Base-by-base conservation (phyloP, 2,888 invertebrate species). In the Pecten maximus region DNA sequence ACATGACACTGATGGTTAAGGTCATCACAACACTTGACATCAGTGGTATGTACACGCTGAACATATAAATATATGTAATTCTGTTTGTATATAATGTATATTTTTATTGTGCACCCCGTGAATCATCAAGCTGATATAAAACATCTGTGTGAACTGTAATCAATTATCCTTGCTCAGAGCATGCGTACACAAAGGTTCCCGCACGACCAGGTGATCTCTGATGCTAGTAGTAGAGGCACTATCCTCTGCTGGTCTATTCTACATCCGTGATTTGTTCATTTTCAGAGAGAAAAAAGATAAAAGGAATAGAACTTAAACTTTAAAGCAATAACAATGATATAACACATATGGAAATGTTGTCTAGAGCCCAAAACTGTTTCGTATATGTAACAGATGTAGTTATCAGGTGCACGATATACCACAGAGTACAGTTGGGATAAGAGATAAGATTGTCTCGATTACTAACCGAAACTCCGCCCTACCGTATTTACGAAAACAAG, bases 311-410 rank as follows among this genome's bases (percentile, higher is more conserved):
- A 74, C 35, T 74, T 74, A 8, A 74, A 16, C 74, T 74, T 74
- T 19, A 74, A 74, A 74, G 74, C 74, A 74, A 74, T 74, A 74
- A 74, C 74, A 74, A 74, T 74, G 74, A 74, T 74, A 74, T 74
- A 74, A 74, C 28, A 74, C 74, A 74, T 35, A 74, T 74, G 74
- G 74, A 28, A 35, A 74, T 54, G 54, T 54, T 54, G 54, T 54
- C 54, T 6, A 19, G 54, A n/a, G 19, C 54, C 54, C 54, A 54
- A 54, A 74, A 35, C 28, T 23, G 35, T 3, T 74, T 35, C 74
- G 6, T 74, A 35, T 74, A 74, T 35, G 0, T 35, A 74, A 8
- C 74, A 35, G 74, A 74, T 74, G 74, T 35, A 74, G 74, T 35
- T 74, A 1, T 1, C 74, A 74, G 28, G 74, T 74, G 74, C 74